Evolutionary conservation across 2,113 vertebrate species (phyloP).

Genomic region (Plecotus auritus): DNA sequence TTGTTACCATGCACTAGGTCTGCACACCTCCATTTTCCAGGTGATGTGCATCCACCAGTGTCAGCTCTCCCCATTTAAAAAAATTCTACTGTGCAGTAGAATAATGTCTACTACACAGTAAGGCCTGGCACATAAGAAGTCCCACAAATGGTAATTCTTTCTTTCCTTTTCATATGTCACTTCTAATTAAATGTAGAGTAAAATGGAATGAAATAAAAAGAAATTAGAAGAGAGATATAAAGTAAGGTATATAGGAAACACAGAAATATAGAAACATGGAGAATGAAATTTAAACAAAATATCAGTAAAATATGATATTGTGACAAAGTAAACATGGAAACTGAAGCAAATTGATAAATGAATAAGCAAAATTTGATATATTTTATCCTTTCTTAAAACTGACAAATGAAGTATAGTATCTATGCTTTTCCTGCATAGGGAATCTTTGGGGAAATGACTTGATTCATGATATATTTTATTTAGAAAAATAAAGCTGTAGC

Average conservation of each 20-base stretch:
- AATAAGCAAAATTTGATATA: not conserved
- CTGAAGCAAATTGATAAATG: not conserved
- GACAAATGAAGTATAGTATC: not conserved
- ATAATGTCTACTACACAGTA: not conserved
- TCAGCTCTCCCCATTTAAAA: not conserved
- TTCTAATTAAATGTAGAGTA: not conserved
- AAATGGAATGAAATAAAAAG: not conserved
- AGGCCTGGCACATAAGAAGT: fast-evolving
- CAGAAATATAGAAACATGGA: not conserved
- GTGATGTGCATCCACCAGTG: not conserved
- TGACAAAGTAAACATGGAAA: not conserved
- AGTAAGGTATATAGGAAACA: not conserved
- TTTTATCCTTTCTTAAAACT: not conserved
- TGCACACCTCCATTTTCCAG: not conserved
- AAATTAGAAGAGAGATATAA: not conserved
- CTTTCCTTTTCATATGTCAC: not conserved
- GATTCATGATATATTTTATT: not conserved
- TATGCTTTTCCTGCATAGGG: not conserved
- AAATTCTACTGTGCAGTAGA: not conserved
- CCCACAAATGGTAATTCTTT: not conserved
- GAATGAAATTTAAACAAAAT: not conserved
- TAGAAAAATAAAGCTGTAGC: not conserved
- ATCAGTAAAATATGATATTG: not conserved
- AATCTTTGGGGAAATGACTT: not conserved
- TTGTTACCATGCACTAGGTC: not conserved